Base-by-base conservation (phyloP, 2,888 invertebrate species). In the Leptinotarsa tumamoca region DNA sequence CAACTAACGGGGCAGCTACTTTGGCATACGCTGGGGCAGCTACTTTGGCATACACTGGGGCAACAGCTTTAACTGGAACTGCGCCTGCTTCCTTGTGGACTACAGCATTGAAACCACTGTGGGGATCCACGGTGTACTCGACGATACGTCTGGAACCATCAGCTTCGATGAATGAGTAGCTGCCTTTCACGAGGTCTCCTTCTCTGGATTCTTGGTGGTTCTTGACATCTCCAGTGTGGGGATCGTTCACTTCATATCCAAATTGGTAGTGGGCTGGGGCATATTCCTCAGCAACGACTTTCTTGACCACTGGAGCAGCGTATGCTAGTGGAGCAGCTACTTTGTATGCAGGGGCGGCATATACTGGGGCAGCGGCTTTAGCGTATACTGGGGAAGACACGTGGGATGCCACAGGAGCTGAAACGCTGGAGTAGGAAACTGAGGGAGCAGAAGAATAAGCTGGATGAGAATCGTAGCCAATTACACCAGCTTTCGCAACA, bases 81-180 rank as follows among this genome's bases (percentile, higher is more conserved):
- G 73, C 71, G 17, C 50, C 67, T 17, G 89, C 89, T 80, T 90
- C 89, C 58, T 88, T 89, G 74, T 87, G 88, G 1, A 90, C 90
- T 68, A 90, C 82, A 4, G 90, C 90, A 82, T 90, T 89, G 86
- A 90, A 90, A 73, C 90, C 90, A 78, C 84, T 89, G 81, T 89
- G 89, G 27, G 87, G 87, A 82, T 90, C 90, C n/a, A 90, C 89
- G 73, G 88, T 88, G 84, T 90, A 90, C 50, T 90, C 89, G 18
- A 90, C 90, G 58, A 88, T 86, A 74, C 90, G 88, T 69, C 87
- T 87, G 80, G 88, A 87, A 43, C 90, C 90, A 85, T 90, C 90
- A 27, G 90, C 83, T 79, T 90, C 90, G 80, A 90, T 86, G 1
- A 90, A 82, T 75, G 89, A 88, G 80, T 90, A 90, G 78, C 87